Percentiles rank a stretch among this genome's conserved stretches.
These are phyloP conservation scores for Lathamus discolor DNA, from an alignment of 2,113 vertebrate species.

Conservation along the genomic window DNA sequence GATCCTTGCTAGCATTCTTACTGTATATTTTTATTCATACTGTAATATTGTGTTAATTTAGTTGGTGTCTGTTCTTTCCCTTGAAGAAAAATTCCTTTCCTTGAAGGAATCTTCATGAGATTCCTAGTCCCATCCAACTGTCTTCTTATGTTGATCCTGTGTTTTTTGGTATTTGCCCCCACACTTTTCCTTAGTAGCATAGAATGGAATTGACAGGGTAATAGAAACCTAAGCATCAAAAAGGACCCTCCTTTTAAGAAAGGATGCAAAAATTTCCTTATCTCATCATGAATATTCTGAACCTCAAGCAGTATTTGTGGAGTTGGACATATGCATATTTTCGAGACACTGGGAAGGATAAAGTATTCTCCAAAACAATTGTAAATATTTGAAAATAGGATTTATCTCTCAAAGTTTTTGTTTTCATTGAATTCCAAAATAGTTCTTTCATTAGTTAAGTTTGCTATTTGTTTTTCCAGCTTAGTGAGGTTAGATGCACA, in stretches of 20 bases:
- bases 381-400: not conserved
- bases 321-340: not conserved
- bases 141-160: not conserved
- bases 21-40: not conserved
- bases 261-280: not conserved
- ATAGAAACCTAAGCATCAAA: not conserved
- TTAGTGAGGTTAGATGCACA: not conserved
- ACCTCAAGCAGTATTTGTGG: not conserved
- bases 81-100: not conserved
- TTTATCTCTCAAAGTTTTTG: not conserved
- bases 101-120: not conserved
- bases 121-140: not conserved
- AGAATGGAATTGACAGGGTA: not conserved
- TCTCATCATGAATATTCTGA: not conserved
- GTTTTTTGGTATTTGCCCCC: not conserved
- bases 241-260: not conserved
- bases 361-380: not conserved
- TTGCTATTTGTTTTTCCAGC: not conserved
- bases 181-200: not conserved
- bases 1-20: not conserved
- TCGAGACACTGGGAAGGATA: not conserved
- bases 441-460: not conserved
- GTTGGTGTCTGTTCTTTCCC: not conserved
- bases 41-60: not conserved
- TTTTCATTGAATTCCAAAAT: not conserved